Evolutionary conservation across 1,140 invertebrate genomes (phyloP), one percentile per base, ranked within the genome.

Genomic region (Akabosia matsudoensis): DNA sequence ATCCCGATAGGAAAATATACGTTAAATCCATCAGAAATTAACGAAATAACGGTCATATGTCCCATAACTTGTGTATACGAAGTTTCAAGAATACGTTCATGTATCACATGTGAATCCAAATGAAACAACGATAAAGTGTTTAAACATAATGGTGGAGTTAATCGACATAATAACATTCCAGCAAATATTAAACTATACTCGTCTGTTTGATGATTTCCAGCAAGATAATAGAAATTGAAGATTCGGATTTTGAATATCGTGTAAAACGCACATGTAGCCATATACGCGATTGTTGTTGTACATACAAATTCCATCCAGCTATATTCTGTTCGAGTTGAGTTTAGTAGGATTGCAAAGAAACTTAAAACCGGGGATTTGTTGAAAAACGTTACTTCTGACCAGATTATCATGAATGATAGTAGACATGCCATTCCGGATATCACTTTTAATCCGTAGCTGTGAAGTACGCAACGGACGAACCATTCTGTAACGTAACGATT

Each of bases 371-470:
- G 97, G 30, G 86, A 84, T 83, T 93, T 91, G 81, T 92, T 93
- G 86, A 99, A 99, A 85, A 99, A 99, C 0, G 97, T 97, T 71
- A 98, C 91, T 87, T 99, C 98, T 7, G 96, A 98, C 97, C 97
- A 99, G 16, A 99, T 93, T 54, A 99, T 95, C 83, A 93, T 90
- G 28, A 92, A 85, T 0, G 96, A 97, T 83, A 99, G 88, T 33
- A 92, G 86, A 1, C 90, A 90, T 3, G 94, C 90, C 0, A 92
- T 81, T 64, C 97, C 84, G 10, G 93, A 92, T 67, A 92, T 82
- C 0, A 88, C 82, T 82, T 92, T 92, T 77, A 93, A 87, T 30
- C 92, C 88, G 81, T 93, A 92, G 72, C 90, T 88, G 79, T 90
- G 89, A 0, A 95, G 77, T 33, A 92, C 81, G 85, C 95, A 97